Base-by-base conservation (phyloP, 2,888 invertebrate species). In the Anthoptus insignis region DNA sequence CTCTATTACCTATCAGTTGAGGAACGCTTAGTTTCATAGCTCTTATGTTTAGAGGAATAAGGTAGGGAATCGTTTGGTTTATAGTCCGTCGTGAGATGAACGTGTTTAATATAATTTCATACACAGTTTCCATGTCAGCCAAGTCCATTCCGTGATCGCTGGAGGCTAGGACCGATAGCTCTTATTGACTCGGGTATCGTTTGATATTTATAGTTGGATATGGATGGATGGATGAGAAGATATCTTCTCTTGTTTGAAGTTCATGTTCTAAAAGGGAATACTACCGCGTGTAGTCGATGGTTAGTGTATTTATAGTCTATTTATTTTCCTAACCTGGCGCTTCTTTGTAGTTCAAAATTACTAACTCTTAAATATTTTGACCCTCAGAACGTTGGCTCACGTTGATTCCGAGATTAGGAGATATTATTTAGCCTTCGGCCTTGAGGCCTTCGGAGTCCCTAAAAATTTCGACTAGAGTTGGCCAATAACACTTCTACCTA, bases 141-240 rank as follows among this genome's bases (percentile, higher is more conserved):
- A 14, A 32, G 39, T 47, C 49, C 27, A 47, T 49, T 56, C 21
- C 64, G 64, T 64, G 64, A 64, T 64, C 27, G 57, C 64, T 64
- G 21, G 29, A 39, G 56, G 63, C 63, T 50, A 56, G 11, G 22
- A 19, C 7, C 53, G 56, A 56, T 39, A 47, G 27, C 29, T 7
- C 52, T 45, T 57, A 52, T 63, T 47, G 53, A 47, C 34, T 54
- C 47, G 54, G 22, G 45, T 50, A 39, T 27, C 56, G 14, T 56
- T 63, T 56, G 56, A 50, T 45, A 45, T 45, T 45, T 49, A 49
- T 27, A 49, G 11, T 21, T 49, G 49, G 24, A 49, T 49, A 27
- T 22, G 19, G 42, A 42, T 42, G 19, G 14, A 49, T 49, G 7
- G 3, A 13, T 3, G 19, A 45, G 8, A 9, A 2, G 7, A 24